phyloP scores from a whole-genome alignment of 2,113 vertebrate species.

The Myiagra hebetior region DNA sequence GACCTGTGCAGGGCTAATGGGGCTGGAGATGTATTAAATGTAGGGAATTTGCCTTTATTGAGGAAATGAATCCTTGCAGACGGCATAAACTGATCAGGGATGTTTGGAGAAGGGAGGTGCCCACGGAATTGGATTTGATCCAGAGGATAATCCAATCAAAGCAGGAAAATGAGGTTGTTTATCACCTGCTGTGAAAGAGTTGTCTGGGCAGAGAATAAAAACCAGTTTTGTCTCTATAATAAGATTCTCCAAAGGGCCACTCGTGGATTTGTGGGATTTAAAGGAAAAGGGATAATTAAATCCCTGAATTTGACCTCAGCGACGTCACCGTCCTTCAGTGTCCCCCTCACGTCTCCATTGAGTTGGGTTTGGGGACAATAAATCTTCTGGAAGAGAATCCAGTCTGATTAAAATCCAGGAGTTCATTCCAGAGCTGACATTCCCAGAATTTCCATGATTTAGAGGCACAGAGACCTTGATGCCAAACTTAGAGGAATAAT shows the following conservation, averaged over 20 bases:
- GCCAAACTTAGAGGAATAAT: neutral
- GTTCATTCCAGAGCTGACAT: neutral
- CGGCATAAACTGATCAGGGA: neutral
- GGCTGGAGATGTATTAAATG: neutral
- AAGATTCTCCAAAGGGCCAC: neutral
- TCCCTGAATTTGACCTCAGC: neutral
- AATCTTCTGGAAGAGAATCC: neutral
- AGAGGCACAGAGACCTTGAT: neutral
- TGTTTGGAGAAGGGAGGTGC: neutral
- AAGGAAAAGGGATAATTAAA: neutral
- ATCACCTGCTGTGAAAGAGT: neutral
- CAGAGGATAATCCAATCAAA: slow-evolving; percentile 14
- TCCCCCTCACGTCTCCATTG: accelerated
- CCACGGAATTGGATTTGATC: neutral
- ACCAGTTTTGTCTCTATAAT: neutral
- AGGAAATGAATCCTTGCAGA: neutral
- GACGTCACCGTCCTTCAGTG: neutral
- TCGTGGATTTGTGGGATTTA: neutral
- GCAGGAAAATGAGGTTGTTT: neutral
- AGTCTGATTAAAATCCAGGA: neutral
- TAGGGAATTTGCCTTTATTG: neutral
- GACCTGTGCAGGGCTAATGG: neutral
- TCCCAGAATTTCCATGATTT: neutral
- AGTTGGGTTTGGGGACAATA: neutral
- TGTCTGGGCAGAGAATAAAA: neutral